These are phyloP conservation scores for Trachops cirrhosus DNA, from an alignment of 2,797 vertebrate species.

Conservation along the genomic window DNA sequence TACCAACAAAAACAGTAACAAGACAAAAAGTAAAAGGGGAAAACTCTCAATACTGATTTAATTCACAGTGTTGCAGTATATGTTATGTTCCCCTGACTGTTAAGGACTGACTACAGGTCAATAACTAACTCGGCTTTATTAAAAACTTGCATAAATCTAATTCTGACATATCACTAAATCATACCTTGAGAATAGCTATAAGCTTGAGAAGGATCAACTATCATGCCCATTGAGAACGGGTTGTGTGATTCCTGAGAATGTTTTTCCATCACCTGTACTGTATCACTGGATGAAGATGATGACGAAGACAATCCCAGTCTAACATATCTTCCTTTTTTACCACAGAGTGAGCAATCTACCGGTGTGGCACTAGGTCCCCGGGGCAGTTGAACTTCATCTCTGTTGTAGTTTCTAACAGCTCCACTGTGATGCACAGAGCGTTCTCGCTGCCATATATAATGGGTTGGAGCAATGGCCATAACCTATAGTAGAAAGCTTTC, in stretches of 20 bases:
- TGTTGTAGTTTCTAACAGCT: constrained; percentile 86
- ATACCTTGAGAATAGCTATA: constrained; percentile 76
- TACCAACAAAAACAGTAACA: constrained; percentile 28
- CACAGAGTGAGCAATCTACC: constrained; percentile 82
- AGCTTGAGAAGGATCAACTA: constrained; percentile 59
- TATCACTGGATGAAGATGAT: constrained; percentile 78
- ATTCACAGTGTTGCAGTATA: background rate
- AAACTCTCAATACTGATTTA: constrained; percentile 44
- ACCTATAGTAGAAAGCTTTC: constrained; percentile 84
- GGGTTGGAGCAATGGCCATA: constrained; percentile 93
- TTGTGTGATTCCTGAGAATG: constrained; percentile 58
- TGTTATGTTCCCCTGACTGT: background rate
- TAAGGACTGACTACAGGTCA: constrained; percentile 16
- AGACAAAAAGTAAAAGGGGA: constrained; percentile 41
- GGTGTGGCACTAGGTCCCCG: constrained; percentile 89
- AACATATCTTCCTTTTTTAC: constrained; percentile 78
- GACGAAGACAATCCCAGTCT: constrained; percentile 79
- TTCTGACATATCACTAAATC: constrained; percentile 49
- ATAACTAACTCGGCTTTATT: constrained; percentile 26
- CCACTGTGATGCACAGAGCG: constrained; percentile 91
- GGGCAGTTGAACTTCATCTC: constrained; percentile 77
- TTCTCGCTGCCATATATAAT: constrained; percentile 92
- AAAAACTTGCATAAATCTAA: constrained; percentile 36
- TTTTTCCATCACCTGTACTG: constrained; percentile 70
- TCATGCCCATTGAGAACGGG: constrained; percentile 59